A percentile compares a stretch with the other conserved stretches of the same genome.
Evolutionary conservation across 1,140 invertebrate genomes (phyloP).

Genomic region (Brachionus plicatilis): DNA sequence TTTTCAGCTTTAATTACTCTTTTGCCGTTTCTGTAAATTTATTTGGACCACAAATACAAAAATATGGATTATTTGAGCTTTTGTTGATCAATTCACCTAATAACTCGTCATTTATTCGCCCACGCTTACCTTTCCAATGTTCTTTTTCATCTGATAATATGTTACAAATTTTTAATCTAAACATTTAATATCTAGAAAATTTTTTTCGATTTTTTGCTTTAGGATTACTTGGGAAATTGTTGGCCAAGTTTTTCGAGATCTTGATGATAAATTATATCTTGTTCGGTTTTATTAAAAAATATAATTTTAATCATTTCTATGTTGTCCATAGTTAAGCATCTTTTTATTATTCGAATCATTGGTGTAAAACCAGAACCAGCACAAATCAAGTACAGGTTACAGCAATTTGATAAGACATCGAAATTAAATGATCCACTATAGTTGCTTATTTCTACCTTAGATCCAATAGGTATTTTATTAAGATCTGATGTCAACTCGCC

Average conservation of each 20-base stretch:
- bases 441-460: constrained; percentile 24
- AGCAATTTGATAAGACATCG: neutral
- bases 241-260: neutral
- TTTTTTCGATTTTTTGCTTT: too few relatives aligned
- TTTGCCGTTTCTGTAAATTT: neutral
- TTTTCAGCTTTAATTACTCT: neutral
- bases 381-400: neutral
- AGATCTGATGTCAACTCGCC: neutral
- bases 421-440: neutral
- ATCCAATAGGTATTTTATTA: neutral
- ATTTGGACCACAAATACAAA: constrained; percentile 31
- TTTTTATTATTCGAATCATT: constrained; percentile 30
- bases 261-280: neutral
- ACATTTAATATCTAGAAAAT: neutral
- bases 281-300: constrained; percentile 38
- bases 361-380: constrained; percentile 39
- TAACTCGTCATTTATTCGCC: neutral
- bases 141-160: neutral
- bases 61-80: neutral
- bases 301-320: neutral
- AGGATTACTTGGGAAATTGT: neutral
- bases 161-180: neutral
- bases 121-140: constrained; percentile 1
- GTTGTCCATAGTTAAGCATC: neutral
- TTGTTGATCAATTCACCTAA: neutral